Evolutionary conservation across 2,113 vertebrate species (phyloP).

Genomic region (Sitta europaea): DNA sequence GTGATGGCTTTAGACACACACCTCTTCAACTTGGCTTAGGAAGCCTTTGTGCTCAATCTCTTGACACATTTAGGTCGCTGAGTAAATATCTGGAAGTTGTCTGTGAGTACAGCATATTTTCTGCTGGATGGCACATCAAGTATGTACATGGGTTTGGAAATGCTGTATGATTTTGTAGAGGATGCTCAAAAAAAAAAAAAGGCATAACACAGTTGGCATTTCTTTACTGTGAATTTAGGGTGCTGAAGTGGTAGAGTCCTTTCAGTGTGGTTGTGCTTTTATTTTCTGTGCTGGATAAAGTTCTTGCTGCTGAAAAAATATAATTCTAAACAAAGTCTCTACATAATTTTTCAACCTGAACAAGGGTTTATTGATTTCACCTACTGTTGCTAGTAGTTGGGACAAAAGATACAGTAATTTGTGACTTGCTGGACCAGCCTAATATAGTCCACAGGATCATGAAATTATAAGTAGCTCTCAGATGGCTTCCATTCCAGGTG

Average conservation of each 20-base stretch:
- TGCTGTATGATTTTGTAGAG: not conserved
- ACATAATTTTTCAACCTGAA: not conserved
- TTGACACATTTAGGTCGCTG: not conserved
- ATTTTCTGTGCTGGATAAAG: not conserved
- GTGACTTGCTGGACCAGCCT: not conserved
- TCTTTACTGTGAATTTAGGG: not conserved
- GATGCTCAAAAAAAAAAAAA: not conserved
- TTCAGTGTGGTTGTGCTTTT: not conserved
- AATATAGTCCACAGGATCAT: not conserved
- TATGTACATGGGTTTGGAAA: not conserved
- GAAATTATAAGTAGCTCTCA: not conserved
- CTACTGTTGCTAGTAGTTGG: not conserved
- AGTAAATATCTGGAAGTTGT: not conserved
- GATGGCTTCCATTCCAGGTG: not conserved
- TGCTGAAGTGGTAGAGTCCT: not conserved
- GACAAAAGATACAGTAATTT: not conserved
- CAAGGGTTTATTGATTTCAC: not conserved
- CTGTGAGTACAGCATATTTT: not conserved
- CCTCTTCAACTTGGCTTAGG: not conserved
- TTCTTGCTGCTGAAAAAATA: not conserved
- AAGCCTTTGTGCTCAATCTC: not conserved
- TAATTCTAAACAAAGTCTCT: not conserved
- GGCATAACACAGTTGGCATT: not conserved
- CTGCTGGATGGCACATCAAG: not conserved
- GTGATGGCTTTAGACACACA: not conserved